Conservation (phyloP, 2,113 vertebrate species). For the Elaphurus davidianus region DNA sequence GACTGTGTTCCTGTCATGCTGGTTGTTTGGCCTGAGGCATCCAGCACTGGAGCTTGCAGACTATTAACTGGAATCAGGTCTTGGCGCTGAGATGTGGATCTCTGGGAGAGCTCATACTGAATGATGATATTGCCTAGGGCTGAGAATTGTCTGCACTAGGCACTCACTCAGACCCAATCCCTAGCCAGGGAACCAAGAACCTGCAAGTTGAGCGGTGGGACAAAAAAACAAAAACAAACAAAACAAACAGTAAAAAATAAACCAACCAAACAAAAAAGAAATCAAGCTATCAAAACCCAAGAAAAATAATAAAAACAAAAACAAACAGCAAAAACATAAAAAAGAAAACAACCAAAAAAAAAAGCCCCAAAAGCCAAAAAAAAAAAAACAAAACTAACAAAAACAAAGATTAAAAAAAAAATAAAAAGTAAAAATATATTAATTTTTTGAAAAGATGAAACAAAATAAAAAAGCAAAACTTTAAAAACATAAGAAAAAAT, state of each 20-base stretch:
- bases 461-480: neutral
- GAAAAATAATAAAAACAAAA: neutral
- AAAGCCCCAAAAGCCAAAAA: neutral
- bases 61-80: neutral
- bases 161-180: neutral
- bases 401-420: neutral
- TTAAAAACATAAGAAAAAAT: neutral
- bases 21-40: neutral
- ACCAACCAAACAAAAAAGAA: neutral
- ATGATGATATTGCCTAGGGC: neutral
- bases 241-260: neutral
- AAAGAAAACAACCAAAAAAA: neutral
- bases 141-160: neutral
- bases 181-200: neutral
- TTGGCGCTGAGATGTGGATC: neutral
- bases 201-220: fast-evolving
- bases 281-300: neutral
- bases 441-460: neutral
- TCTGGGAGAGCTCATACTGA: neutral
- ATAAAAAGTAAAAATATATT: neutral
- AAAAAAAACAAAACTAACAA: no score
- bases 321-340: neutral
- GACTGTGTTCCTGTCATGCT: neutral
- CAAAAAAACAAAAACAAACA: neutral
- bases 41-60: neutral